A percentile compares a stretch with the other conserved stretches of the same genome.
Evolutionary conservation across 2,888 invertebrate genomes (phyloP).

Genomic region (Tyria jacobaeae): DNA sequence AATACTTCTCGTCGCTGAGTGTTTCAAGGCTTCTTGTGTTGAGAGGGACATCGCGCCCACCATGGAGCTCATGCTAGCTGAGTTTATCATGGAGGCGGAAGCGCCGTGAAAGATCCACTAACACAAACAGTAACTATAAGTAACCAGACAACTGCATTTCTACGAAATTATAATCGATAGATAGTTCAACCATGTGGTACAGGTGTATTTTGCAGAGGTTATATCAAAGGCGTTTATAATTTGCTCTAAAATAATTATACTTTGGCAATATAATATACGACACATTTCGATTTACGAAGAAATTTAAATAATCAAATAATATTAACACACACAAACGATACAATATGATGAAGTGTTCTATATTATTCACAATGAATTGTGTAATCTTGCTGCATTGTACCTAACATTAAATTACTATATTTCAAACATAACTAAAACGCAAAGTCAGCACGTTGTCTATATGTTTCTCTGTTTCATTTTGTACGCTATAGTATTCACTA

Average conservation of each 20-base stretch:
- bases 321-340: neutral
- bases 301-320: neutral
- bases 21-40: conserved; percentile 69
- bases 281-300: neutral
- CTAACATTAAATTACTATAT: too few species aligned
- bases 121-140: neutral
- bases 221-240: neutral
- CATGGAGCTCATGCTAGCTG: conserved; percentile 73
- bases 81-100: conserved; percentile 76
- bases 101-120: conserved; percentile 21
- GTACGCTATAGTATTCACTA: too few species aligned
- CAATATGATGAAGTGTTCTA: too few species aligned
- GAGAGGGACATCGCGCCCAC: conserved; percentile 66
- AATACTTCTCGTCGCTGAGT: conserved; percentile 73
- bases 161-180: neutral
- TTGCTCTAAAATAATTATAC: neutral
- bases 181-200: neutral
- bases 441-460: too few species aligned
- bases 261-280: neutral
- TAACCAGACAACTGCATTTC: neutral
- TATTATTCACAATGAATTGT: neutral
- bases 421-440: too few species aligned
- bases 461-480: too few species aligned
- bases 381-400: neutral
- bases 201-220: neutral